Evolutionary conservation across 2,888 invertebrate species (phyloP).

Genomic region (Andrena bucephala): DNA sequence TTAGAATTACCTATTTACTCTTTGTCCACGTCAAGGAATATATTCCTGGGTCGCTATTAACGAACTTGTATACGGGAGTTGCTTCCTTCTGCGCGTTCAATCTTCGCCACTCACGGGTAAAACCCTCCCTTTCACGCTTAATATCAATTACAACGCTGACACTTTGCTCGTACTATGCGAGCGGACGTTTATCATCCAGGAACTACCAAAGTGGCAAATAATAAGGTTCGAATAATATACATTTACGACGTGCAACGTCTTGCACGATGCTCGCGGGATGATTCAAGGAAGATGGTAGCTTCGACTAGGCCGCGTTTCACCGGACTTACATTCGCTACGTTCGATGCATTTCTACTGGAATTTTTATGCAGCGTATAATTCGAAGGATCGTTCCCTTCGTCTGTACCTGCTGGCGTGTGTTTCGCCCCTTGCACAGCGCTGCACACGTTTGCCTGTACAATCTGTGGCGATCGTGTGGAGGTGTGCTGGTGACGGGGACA

Average conservation of each 20-base stretch:
- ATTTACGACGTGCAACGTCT: neutral
- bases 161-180: neutral
- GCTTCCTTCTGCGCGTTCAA: neutral
- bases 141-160: neutral
- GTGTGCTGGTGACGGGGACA: conserved; percentile 10
- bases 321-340: neutral
- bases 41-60: conserved; percentile 25
- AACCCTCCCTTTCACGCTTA: neutral
- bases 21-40: neutral
- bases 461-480: conserved; percentile 8
- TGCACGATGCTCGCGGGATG: neutral
- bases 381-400: conserved; percentile 53
- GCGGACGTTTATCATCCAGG: neutral
- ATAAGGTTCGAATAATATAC: neutral
- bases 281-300: conserved; percentile 6
- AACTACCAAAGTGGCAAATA: neutral
- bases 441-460: conserved; percentile 41
- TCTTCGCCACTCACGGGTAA: neutral
- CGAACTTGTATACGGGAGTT: conserved; percentile 3
- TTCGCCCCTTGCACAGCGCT: conserved; percentile 2
- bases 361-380: neutral
- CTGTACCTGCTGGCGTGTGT: conserved; percentile 18
- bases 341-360: neutral
- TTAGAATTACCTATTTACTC: conserved; percentile 8
- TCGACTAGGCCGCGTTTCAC: conserved; percentile 27